Evolutionary conservation across 2,797 vertebrate genomes (phyloP), one percentile per base, ranked within the genome.

Genomic region (Phaenicophaeus curvirostris): DNA sequence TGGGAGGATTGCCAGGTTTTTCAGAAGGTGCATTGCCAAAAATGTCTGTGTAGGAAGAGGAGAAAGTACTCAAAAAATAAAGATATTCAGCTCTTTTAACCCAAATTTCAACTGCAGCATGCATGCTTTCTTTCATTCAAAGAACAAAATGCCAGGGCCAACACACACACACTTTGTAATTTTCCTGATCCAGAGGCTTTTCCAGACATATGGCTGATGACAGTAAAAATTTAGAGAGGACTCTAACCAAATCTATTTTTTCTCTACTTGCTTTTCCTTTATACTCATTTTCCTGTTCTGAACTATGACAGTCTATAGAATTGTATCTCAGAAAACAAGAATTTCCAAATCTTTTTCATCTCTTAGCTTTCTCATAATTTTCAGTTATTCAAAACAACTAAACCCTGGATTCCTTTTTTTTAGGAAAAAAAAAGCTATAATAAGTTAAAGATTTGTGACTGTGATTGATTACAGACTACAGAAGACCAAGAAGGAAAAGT

Each of bases 1-100:
- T 90, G 57, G 93, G 79, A 95, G 54, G 39, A 48, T 35, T 75
- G 84, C 88, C 93, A 94, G 88, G 37, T 51, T 93, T 96, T 89
- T 87, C 67, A 76, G 57, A 86, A 94, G 65, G 76, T 92, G 33
- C 27, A 24, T 75, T 94, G 95, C 94, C 94, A 96, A 95, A 93
- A 94, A 93, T 51, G 16, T 85, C 83, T 83, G 30, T 84, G 63
- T 78, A 90, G 72, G 75, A 94, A 93, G 80, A 73, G 16, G 17
- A 91, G 72, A 87, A 93, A 91, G 11, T 41, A 54, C 58, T 83
- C 75, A 21, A 88, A 90, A 87, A 79, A 55, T 72, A 79, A 66
- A 57, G 66, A 58, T 84, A 94, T 31, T 87, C 3, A 13, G 30
- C 50, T 76, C 25, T 89, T 92, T 74, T 90, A 89, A 92, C 54